phyloP scores from a whole-genome alignment of 2,113 vertebrate genomes.

The Motacilla tschutschensis region DNA sequence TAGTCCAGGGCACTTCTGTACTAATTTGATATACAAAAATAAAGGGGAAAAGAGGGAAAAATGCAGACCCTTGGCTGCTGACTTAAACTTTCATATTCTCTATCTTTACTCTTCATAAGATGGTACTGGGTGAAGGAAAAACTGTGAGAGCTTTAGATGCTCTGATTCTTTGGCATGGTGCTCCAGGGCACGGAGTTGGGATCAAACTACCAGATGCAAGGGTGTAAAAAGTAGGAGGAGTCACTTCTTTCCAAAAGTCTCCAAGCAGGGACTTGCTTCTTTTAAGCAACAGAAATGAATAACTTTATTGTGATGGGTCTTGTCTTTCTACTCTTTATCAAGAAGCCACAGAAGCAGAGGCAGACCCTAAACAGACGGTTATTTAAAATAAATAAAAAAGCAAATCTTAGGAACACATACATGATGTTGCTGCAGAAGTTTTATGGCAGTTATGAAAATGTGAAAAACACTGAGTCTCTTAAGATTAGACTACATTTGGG shows the following conservation, averaged over 20 bases:
- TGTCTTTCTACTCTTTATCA: neutral
- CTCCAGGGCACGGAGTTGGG: neutral
- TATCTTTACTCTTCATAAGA: neutral
- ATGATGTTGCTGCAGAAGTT: neutral
- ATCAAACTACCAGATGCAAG: neutral
- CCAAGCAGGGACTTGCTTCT: neutral
- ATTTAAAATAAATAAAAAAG: neutral
- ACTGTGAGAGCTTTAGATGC: neutral
- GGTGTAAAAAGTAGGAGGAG: neutral
- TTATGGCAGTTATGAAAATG: neutral
- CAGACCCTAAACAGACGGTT: neutral
- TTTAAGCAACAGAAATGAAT: neutral
- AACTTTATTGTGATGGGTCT: rapidly evolving
- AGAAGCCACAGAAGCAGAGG: neutral
- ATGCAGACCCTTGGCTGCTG: neutral
- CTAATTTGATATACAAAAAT: neutral
- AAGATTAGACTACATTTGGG: neutral
- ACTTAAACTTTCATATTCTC: neutral
- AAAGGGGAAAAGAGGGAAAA: neutral
- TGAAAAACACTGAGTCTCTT: neutral
- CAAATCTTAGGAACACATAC: neutral
- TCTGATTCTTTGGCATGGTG: neutral
- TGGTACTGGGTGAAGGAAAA: neutral
- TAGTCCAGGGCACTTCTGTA: neutral
- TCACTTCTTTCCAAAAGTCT: neutral